Conservation (phyloP, 2,797 vertebrate genomes). For the Sebastes steindachneri region DNA sequence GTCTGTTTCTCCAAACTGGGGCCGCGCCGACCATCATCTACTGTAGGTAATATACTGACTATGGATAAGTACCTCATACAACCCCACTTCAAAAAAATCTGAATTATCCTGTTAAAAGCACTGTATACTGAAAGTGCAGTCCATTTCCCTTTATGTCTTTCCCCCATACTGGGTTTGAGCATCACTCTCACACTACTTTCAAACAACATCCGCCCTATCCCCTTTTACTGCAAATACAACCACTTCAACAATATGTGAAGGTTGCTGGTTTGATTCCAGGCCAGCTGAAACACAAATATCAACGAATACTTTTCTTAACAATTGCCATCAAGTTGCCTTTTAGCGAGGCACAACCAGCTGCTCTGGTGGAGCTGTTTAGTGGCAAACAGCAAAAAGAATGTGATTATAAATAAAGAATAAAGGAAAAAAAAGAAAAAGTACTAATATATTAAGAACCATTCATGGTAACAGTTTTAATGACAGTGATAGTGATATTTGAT, state of each 20-base stretch:
- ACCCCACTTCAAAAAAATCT: background rate
- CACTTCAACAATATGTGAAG: background rate
- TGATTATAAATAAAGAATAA: background rate
- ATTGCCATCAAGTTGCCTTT: background rate
- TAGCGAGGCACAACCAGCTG: too few species aligned
- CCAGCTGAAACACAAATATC: too few species aligned
- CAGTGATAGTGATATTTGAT: background rate
- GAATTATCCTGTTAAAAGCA: background rate
- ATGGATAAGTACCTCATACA: background rate
- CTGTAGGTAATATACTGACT: background rate
- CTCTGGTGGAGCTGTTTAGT: too few species aligned
- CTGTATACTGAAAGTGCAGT: background rate
- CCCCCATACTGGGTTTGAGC: background rate
- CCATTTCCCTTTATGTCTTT: background rate
- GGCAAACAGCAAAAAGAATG: background rate
- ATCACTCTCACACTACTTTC: background rate
- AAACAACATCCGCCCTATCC: background rate
- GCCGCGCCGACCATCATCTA: background rate
- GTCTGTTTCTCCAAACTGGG: background rate
- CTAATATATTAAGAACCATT: background rate
- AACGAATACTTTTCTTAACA: background rate
- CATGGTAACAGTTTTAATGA: background rate
- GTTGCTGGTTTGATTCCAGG: background rate
- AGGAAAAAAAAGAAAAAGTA: background rate
- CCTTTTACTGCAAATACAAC: background rate